Conservation (phyloP, 2,888 invertebrate species). For the Dermolepida albohirtum region DNA sequence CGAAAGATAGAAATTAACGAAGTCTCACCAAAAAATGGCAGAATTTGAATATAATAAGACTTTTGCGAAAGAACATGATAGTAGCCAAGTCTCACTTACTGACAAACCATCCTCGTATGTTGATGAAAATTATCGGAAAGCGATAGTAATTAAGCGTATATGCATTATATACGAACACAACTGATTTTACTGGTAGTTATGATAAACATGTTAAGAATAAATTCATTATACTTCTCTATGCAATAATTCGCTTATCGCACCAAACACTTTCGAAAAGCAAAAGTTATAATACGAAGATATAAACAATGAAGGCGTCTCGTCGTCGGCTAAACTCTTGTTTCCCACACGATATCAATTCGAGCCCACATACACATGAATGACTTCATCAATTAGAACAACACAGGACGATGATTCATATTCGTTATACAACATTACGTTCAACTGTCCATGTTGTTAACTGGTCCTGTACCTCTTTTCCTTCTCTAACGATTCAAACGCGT, state of each 20-base stretch:
- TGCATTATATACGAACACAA: too few species aligned
- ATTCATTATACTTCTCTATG: too few species aligned
- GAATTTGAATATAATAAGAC: too few species aligned
- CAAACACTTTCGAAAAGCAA: not conserved
- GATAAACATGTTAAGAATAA: too few species aligned
- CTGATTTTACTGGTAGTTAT: too few species aligned
- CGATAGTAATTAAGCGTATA: too few species aligned
- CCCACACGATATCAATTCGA: conserved; percentile 38
- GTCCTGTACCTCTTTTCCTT: conserved; percentile 23
- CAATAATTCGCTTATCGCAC: not conserved
- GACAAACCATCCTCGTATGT: too few species aligned
- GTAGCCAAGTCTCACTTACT: too few species aligned
- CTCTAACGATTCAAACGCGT: not conserved
- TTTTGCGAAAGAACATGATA: too few species aligned
- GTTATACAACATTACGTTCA: conserved; percentile 40
- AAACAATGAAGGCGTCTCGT: conserved; percentile 4
- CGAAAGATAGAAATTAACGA: too few species aligned
- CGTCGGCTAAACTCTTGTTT: conserved; percentile 34
- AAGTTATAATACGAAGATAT: conserved; percentile 10
- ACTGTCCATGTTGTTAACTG: conserved; percentile 28
- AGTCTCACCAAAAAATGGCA: too few species aligned
- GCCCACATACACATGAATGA: conserved; percentile 45
- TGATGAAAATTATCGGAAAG: too few species aligned
- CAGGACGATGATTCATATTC: conserved; percentile 46
- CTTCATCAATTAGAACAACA: conserved; percentile 47